Evolutionary conservation across 2,113 vertebrate genomes (phyloP).

Genomic region (Gyps fulvus): DNA sequence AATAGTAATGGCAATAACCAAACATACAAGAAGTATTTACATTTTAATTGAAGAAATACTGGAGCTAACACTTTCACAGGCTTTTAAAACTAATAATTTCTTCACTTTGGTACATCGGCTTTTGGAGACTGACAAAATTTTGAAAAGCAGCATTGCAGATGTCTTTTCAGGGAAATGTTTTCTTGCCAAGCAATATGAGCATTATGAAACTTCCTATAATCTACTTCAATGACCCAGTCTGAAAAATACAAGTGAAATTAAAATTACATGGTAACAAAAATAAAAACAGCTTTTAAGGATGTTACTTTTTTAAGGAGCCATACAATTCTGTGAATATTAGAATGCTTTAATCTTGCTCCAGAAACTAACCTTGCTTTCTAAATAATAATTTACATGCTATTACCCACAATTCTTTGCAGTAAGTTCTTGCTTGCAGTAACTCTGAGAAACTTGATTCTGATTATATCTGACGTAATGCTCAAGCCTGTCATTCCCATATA

Average conservation of each 20-base stretch:
- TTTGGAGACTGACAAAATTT: neutral
- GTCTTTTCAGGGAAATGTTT: neutral
- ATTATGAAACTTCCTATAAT: neutral
- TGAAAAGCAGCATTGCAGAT: neutral
- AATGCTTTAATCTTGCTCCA: neutral
- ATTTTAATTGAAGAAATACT: neutral
- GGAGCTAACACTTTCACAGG: neutral
- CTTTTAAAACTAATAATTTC: neutral
- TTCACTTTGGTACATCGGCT: neutral
- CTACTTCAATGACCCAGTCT: neutral
- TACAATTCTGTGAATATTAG: neutral
- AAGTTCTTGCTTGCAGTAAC: neutral
- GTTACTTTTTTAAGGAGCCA: neutral
- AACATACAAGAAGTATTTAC: neutral
- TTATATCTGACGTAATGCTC: neutral
- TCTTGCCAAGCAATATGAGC: neutral
- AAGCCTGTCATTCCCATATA: neutral
- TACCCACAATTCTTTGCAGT: neutral
- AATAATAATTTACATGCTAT: neutral
- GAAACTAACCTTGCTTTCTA: neutral
- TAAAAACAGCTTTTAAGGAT: neutral
- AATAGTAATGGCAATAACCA: neutral
- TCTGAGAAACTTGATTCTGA: neutral
- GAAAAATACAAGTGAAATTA: neutral
- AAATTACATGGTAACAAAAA: neutral